phyloP scores from a whole-genome alignment of 2,113 vertebrate genomes.

The Hemicordylus capensis region DNA sequence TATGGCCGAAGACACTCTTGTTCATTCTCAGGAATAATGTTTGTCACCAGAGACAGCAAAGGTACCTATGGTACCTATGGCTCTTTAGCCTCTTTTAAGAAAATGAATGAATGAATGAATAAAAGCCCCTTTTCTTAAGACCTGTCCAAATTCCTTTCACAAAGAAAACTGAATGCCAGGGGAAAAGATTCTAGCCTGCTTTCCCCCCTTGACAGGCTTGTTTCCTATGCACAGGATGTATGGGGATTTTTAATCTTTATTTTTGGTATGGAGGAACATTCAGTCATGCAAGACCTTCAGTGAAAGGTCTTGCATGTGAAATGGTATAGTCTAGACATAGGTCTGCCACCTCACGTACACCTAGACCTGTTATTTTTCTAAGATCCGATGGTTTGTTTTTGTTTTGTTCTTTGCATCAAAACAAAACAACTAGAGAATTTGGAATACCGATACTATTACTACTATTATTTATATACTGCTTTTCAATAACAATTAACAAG shows the following conservation, averaged over 20 bases:
- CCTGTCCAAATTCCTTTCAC: background rate
- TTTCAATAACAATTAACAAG: no score
- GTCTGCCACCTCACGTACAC: background rate
- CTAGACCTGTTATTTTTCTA: background rate
- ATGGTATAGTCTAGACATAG: background rate
- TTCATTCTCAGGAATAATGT: background rate
- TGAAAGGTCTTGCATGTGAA: background rate
- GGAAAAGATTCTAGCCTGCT: background rate
- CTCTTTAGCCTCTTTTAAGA: no score
- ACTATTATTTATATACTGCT: no score
- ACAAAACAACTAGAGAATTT: background rate
- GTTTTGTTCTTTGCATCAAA: background rate
- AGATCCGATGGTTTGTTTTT: background rate
- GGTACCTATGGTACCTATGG: no score
- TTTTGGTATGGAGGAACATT: background rate
- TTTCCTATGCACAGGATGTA: background rate
- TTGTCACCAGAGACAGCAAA: background rate
- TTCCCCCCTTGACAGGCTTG: background rate
- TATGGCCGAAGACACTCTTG: background rate
- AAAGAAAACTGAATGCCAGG: background rate
- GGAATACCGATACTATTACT: background rate
- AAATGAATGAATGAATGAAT: no score
- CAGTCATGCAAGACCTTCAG: background rate
- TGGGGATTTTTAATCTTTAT: no score
- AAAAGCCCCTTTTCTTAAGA: no score